Evolutionary conservation across 92 coral and sea anemone genomes (phyloP).

Genomic region (Montipora capitata): DNA sequence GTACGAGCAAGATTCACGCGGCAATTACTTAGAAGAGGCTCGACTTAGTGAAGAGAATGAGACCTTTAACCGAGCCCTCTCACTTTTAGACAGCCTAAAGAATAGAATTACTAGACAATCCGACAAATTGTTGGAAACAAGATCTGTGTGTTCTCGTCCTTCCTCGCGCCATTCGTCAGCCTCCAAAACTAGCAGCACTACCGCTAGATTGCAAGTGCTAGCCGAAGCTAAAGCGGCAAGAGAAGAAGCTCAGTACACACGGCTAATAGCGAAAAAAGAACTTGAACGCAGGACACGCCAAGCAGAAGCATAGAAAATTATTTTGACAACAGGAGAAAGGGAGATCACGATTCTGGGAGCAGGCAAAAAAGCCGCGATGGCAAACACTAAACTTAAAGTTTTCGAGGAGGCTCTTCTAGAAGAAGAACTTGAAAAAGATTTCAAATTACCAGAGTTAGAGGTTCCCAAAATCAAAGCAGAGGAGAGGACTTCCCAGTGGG

Average conservation of each 20-base stretch:
- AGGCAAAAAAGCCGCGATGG: slow-evolving; percentile 65
- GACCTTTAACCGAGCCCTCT: not conserved
- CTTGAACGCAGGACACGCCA: slow-evolving; percentile 53
- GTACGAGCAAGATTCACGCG: slow-evolving; percentile 19
- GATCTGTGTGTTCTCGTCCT: slow-evolving; percentile 9
- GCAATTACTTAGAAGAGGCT: slow-evolving; percentile 25
- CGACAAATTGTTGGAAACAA: slow-evolving; percentile 49
- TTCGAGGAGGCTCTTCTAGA: slow-evolving; percentile 60
- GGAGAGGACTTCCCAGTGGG: slow-evolving; percentile 5
- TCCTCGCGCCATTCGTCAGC: slow-evolving; percentile 19
- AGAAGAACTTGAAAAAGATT: slow-evolving; percentile 40
- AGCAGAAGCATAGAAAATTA: slow-evolving; percentile 54
- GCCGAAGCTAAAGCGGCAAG: slow-evolving; percentile 66
- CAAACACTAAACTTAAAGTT: slow-evolving; percentile 71
- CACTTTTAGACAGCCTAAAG: slow-evolving; percentile 28
- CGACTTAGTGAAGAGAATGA: not conserved
- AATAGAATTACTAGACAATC: slow-evolving; percentile 30
- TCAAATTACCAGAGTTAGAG: slow-evolving; percentile 16
- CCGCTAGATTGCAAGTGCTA: slow-evolving; percentile 27
- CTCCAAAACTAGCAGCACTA: slow-evolving; percentile 31
- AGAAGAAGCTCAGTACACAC: slow-evolving; percentile 56
- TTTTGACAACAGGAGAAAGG: slow-evolving; percentile 58
- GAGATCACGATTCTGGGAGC: slow-evolving; percentile 62
- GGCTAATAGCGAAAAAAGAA: slow-evolving; percentile 59
- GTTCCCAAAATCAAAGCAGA: slow-evolving; percentile 6